These are phyloP conservation scores for Agriopis leucophaearia DNA, from an alignment of 2,888 invertebrate species.

Conservation along the genomic window DNA sequence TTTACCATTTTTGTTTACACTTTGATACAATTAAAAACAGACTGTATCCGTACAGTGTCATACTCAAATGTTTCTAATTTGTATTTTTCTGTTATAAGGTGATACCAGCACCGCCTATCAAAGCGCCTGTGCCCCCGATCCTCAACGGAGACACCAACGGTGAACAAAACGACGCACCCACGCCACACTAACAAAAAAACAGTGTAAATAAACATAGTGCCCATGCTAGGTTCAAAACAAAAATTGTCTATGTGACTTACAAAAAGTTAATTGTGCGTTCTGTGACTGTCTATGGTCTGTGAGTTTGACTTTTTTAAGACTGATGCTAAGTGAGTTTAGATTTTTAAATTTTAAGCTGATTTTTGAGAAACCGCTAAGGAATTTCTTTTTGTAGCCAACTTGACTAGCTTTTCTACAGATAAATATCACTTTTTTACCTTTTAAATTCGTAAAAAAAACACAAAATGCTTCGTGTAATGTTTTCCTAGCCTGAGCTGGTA, in stretches of 20 bases:
- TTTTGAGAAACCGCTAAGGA: background rate
- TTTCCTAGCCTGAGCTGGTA: background rate
- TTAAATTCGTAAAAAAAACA: background rate
- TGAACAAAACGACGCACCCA: constrained; percentile 60
- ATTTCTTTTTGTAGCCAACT: constrained; percentile 1
- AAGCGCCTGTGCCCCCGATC: constrained; percentile 65
- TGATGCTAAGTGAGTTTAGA: constrained; percentile 74
- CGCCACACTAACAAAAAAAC: constrained; percentile 54
- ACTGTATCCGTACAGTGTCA: background rate
- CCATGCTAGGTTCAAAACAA: constrained; percentile 47
- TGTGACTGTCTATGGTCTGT: constrained; percentile 53
- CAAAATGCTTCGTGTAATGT: too few species aligned
- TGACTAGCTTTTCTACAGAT: constrained; percentile 19
- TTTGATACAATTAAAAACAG: background rate
- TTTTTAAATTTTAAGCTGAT: constrained; percentile 61
- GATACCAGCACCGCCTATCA: constrained; percentile 81
- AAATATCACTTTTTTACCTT: constrained; percentile 4
- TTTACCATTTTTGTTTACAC: background rate
- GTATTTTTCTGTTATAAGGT: constrained; percentile 62
- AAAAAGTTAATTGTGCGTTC: constrained; percentile 42
- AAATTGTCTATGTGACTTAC: constrained; percentile 44
- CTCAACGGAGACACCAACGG: constrained; percentile 77
- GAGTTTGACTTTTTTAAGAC: constrained; percentile 72
- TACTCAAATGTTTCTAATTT: constrained; percentile 7
- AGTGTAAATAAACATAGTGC: constrained; percentile 37